phyloP scores from a whole-genome alignment of 1,140 invertebrate genomes.

The Zaprionus taronus region DNA sequence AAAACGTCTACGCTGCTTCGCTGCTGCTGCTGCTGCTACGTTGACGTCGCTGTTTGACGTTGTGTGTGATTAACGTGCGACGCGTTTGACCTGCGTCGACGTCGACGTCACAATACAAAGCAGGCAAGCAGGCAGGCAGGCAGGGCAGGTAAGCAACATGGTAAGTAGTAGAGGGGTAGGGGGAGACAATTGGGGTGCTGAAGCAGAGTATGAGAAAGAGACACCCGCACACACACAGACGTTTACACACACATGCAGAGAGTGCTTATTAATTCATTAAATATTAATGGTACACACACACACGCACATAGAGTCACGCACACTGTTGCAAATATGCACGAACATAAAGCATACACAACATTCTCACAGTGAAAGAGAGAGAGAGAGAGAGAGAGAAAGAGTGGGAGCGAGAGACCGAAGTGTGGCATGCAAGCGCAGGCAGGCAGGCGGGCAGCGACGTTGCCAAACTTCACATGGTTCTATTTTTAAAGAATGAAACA shows the following conservation, averaged over 20 bases:
- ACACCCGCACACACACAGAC: slow-evolving; percentile 34
- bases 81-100: slow-evolving; percentile 56
- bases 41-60: slow-evolving; percentile 40
- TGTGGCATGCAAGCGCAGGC: slow-evolving; percentile 1
- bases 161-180: background rate
- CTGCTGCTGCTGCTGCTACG: background rate
- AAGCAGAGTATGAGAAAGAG: slow-evolving; percentile 15
- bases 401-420: background rate
- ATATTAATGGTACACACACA: slow-evolving; percentile 66
- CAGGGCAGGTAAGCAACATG: background rate
- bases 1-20: slow-evolving; percentile 13
- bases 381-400: background rate
- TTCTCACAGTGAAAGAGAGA: background rate
- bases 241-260: background rate
- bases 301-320: background rate
- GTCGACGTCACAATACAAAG: slow-evolving; percentile 24
- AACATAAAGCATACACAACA: background rate
- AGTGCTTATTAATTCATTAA: slow-evolving; percentile 72
- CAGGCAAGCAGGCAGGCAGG: background rate
- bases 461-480: slow-evolving; percentile 58
- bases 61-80: slow-evolving; percentile 67
- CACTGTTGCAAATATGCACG: slow-evolving; percentile 3
- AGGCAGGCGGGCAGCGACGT: slow-evolving; percentile 22
- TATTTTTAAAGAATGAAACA: slow-evolving; percentile 52
- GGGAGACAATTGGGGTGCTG: background rate